Evolutionary conservation across 2,113 vertebrate genomes (phyloP).

Genomic region (Barnardius zonarius): DNA sequence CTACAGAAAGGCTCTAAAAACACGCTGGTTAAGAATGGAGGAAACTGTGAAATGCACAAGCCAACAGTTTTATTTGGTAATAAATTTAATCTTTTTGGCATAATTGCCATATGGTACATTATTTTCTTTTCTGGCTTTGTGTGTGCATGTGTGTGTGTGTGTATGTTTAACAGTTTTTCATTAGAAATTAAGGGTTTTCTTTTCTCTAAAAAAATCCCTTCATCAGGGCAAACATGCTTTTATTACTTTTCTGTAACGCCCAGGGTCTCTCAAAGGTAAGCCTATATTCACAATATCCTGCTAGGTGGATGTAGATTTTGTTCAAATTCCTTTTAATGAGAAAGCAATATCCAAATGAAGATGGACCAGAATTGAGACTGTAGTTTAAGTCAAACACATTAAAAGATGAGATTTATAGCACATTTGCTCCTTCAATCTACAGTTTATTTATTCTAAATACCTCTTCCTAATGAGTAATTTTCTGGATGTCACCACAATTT

Average conservation of each 20-base stretch:
- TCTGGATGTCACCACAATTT: constrained; percentile 69
- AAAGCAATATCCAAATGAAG: constrained; percentile 27
- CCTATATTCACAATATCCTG: not conserved
- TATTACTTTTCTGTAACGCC: not conserved
- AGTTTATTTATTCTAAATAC: constrained; percentile 70
- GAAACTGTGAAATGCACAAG: constrained; percentile 70
- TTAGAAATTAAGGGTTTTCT: constrained; percentile 30
- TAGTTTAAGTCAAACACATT: constrained; percentile 61
- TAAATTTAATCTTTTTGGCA: constrained; percentile 67
- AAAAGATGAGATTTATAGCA: constrained; percentile 58
- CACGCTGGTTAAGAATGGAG: constrained; percentile 33
- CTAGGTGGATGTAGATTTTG: not conserved
- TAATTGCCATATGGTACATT: constrained; percentile 66
- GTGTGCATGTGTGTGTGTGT: too few relatives aligned
- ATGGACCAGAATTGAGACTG: constrained; percentile 5
- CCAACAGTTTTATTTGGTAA: constrained; percentile 71
- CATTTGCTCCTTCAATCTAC: constrained; percentile 41
- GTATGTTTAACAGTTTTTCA: constrained; percentile 36
- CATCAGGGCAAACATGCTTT: not conserved
- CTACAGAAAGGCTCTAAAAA: constrained; percentile 59
- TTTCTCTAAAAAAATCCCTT: not conserved
- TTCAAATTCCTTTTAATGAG: not conserved
- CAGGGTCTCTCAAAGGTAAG: not conserved
- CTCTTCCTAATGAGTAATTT: constrained; percentile 72
- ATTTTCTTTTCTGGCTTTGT: not conserved